These are phyloP conservation scores for Gonioctena quinquepunctata DNA, from an alignment of 1,140 invertebrate species.

Conservation along the genomic window DNA sequence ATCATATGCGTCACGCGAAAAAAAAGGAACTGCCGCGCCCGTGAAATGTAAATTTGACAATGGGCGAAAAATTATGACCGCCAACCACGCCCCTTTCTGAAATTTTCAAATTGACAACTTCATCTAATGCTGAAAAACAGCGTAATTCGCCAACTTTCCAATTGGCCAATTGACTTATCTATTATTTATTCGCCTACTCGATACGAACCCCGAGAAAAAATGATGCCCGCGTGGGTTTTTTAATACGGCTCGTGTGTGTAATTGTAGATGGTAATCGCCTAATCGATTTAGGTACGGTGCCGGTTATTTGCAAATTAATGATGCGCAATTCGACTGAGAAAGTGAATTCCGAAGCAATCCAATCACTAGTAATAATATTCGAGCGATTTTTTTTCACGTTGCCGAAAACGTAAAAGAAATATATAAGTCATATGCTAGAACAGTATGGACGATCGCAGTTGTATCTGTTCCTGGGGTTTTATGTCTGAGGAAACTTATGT, in stretches of 20 bases:
- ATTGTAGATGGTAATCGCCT: neutral
- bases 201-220: neutral
- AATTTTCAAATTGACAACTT: neutral
- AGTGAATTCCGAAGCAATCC: neutral
- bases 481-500: too few relatives aligned
- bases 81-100: neutral
- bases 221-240: neutral
- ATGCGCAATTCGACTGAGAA: neutral
- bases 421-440: too few relatives aligned
- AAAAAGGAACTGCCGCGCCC: neutral
- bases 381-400: too few relatives aligned
- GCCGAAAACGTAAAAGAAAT: too few relatives aligned
- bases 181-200: neutral
- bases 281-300: neutral
- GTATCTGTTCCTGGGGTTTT: too few relatives aligned
- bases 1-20: neutral
- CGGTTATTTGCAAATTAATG: neutral
- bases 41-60: neutral
- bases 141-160: neutral
- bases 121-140: neutral
- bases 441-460: too few relatives aligned
- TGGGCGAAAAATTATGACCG: neutral
- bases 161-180: neutral
- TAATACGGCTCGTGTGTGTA: neutral
- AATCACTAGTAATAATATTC: too few relatives aligned